Percentiles rank a stretch among this genome's conserved stretches.
phyloP scores from a whole-genome alignment of 1,140 invertebrate genomes.

The Achatina immaculata region DNA sequence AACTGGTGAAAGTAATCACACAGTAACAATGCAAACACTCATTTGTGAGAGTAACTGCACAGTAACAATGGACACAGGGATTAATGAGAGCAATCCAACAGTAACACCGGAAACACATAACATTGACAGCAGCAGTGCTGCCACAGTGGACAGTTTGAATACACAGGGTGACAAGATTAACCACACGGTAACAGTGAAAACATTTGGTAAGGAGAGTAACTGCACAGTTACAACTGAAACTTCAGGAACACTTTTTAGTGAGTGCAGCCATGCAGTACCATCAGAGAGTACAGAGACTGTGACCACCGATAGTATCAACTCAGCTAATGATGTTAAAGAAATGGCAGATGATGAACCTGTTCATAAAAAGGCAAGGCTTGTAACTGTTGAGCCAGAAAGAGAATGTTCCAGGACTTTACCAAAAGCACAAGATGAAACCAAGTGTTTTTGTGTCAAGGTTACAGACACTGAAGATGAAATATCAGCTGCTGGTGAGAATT shows the following conservation, averaged over 20 bases:
- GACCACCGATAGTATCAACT: not conserved
- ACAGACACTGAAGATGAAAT: not conserved
- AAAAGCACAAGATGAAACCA: not conserved
- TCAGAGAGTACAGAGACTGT: not conserved
- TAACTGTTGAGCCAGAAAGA: no score
- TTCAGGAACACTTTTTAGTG: no score
- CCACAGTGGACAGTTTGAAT: not conserved
- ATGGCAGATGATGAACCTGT: not conserved
- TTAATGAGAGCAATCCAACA: not conserved
- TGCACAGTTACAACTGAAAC: not conserved
- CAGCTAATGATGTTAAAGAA: not conserved
- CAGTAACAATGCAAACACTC: not conserved
- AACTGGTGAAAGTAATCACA: not conserved
- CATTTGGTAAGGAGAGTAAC: not conserved
- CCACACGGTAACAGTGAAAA: not conserved
- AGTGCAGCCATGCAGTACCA: not conserved
- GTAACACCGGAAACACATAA: not conserved
- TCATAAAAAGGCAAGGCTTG: not conserved
- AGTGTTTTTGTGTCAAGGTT: not conserved
- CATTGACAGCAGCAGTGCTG: not conserved
- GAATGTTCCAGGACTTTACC: not conserved
- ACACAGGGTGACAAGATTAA: not conserved
- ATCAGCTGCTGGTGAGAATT: not conserved
- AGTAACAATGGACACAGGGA: not conserved
- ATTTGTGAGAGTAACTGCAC: not conserved